A percentile compares a stretch with the other conserved stretches of the same genome.
phyloP scores from a whole-genome alignment of 2,797 vertebrate genomes.

The Pipistrellus kuhlii region DNA sequence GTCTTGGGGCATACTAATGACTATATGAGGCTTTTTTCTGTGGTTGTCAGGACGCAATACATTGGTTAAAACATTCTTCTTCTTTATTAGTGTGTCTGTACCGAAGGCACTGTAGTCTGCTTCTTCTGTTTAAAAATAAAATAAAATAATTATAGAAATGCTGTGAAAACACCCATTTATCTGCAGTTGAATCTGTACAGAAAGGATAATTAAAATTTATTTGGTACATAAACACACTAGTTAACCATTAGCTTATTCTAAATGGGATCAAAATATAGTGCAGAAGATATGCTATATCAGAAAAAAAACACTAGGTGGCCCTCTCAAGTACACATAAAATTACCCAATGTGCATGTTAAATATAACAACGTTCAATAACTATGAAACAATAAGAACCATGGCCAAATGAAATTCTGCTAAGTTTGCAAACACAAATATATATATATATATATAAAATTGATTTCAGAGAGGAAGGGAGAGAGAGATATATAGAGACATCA shows the following conservation, averaged over 20 bases:
- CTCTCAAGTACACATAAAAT: neutral
- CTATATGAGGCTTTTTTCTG: slow-evolving; percentile 94
- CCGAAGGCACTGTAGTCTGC: slow-evolving; percentile 96
- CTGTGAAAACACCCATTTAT: neutral
- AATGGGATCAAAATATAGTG: neutral
- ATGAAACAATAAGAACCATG: neutral
- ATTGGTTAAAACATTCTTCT: slow-evolving; percentile 94
- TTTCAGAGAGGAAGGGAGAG: neutral
- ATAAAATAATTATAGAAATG: slow-evolving; percentile 35
- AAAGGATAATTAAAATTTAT: neutral
- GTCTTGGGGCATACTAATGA: slow-evolving; percentile 97
- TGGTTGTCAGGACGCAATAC: slow-evolving; percentile 94
- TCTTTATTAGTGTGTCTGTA: slow-evolving; percentile 93
- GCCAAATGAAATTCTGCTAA: neutral
- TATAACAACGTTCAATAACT: neutral
- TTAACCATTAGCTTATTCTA: neutral
- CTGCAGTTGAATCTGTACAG: neutral
- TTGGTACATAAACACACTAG: neutral
- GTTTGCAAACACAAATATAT: neutral
- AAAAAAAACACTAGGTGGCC: slow-evolving; percentile 59
- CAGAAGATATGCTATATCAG: neutral
- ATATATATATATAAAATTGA: neutral
- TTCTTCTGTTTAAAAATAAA: slow-evolving; percentile 91
- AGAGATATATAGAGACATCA: neutral
- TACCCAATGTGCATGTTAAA: neutral